Base-by-base conservation (phyloP, 1,140 invertebrate genomes). In the Sycobia sp. region DNA sequence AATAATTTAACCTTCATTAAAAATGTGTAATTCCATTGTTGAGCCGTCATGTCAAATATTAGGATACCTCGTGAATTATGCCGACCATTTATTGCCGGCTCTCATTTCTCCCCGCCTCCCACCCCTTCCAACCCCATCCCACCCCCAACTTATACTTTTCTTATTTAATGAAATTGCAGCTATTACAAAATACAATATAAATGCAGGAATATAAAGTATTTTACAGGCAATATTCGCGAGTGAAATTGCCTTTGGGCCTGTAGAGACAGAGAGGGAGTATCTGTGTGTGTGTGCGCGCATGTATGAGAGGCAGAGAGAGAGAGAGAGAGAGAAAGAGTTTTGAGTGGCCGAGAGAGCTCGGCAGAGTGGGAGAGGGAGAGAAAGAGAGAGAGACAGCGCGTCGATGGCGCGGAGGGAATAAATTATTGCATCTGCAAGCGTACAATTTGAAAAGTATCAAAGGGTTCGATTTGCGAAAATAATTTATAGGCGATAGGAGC, bases 341-440 rank as follows among this genome's bases (percentile, higher is more conserved):
- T n/a, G n/a, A n/a, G n/a, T n/a, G n/a, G n/a, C n/a, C n/a, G n/a
- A n/a, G n/a, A n/a, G n/a, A n/a, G n/a, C n/a, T n/a, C n/a, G 0
- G 44, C 29, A 11, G 4, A 41, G 44, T 20, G 32, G 46, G 34
- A 34, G 50, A 53, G 34, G 46, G 44, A 27, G 47, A 60, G 32
- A 50, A 9, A 46, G 39, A 18, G 23, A 5, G 34, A 36, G 50
- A 46, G 41, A 14, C 11, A 34, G 25, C 8, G 10, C 49, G 49
- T 46, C 50, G 38, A 57, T 64, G 25, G 61, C 51, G 43, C 49
- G 60, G 41, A 39, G 11, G 44, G 53, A 57, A 57, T 70, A 68
- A 71, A 69, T 71, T 69, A 71, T 71, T 56, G 62, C 61, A 63
- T 63, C 61, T 57, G 54, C 61, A 47, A 57, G 46, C 53, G 61